A percentile compares a stretch with the other conserved stretches of the same genome.
Conservation (phyloP, 2,797 vertebrate species). For the Sebastes nivosus region DNA sequence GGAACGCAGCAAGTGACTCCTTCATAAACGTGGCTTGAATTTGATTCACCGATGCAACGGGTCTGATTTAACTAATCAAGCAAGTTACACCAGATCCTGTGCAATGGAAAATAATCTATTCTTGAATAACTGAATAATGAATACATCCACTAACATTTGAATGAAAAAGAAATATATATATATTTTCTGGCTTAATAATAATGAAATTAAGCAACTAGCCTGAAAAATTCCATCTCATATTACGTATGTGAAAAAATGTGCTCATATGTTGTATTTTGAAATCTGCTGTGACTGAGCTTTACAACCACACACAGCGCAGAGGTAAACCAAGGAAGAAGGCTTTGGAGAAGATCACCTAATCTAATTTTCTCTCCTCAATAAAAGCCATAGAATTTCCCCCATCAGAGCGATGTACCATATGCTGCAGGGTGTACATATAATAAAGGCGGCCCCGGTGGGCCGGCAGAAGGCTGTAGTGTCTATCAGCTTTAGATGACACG, state of each 20-base stretch:
- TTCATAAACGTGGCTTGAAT: background rate
- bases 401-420: constrained; percentile 68
- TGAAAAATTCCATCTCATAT: background rate
- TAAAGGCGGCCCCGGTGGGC: constrained; percentile 60
- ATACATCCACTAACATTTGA: background rate
- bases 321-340: constrained; percentile 35
- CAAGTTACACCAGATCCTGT: background rate
- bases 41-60: background rate
- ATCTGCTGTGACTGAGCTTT: background rate
- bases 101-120: background rate
- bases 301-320: constrained; percentile 1
- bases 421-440: constrained; percentile 76
- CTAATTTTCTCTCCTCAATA: constrained; percentile 69
- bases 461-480: constrained; percentile 68
- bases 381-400: constrained; percentile 59
- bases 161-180: background rate
- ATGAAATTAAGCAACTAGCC: background rate
- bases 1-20: background rate
- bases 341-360: constrained; percentile 61
- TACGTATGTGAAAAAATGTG: background rate
- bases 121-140: background rate
- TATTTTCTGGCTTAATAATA: background rate
- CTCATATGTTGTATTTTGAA: background rate
- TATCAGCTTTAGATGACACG: constrained; percentile 81
- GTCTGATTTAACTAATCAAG: background rate